A percentile compares a stretch with the other conserved stretches of the same genome.
Evolutionary conservation across 2,797 vertebrate species (phyloP).

Genomic region (Bufotes viridis): DNA sequence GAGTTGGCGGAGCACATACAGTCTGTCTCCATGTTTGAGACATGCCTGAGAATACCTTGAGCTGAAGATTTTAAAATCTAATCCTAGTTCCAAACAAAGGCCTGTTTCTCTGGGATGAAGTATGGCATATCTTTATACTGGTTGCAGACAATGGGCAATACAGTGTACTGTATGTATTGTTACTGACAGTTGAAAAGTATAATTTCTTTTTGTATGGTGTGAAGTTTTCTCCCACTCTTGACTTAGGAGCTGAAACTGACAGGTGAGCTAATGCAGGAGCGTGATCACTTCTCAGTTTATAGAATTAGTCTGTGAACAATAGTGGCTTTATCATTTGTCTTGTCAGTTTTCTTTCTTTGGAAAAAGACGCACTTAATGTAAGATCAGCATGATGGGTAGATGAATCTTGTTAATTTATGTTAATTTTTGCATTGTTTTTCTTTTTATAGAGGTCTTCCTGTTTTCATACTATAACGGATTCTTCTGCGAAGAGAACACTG

Average conservation of each 20-base stretch:
- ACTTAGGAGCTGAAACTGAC: constrained; percentile 13
- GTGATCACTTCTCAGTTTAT: constrained; percentile 9
- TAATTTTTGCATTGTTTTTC: neutral
- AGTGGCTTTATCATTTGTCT: neutral
- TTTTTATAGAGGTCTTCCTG: neutral
- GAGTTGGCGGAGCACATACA: no score
- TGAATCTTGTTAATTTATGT: neutral
- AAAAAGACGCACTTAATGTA: constrained; percentile 5
- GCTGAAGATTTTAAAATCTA: no score
- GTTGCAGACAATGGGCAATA: neutral
- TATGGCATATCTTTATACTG: neutral
- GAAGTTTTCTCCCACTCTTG: constrained; percentile 26
- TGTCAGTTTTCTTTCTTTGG: neutral
- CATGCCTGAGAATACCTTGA: no score
- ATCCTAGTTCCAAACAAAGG: neutral
- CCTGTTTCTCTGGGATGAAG: neutral
- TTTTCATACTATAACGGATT: neutral
- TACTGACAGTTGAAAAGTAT: neutral
- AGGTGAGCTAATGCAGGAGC: constrained; percentile 11
- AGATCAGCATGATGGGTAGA: constrained; percentile 18
- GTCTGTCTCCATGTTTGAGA: no score
- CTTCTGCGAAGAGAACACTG: neutral
- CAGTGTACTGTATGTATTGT: neutral
- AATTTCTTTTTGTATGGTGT: constrained; percentile 10
- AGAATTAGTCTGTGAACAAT: constrained; percentile 17